phyloP scores from a whole-genome alignment of 1,140 invertebrate species.

The Drosophila hydei region DNA sequence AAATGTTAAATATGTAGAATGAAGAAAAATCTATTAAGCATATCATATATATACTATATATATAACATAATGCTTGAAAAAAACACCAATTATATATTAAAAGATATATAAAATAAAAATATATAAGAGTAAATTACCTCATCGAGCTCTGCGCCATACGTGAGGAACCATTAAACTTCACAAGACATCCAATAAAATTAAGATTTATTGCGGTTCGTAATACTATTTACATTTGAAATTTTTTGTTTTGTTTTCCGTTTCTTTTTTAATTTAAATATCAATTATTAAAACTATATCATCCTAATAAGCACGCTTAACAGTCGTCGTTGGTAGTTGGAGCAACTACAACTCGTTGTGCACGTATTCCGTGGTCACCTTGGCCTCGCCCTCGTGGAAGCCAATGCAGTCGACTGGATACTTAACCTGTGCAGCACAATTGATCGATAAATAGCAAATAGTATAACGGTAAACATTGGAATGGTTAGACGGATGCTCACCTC shows the following conservation, averaged over 20 bases:
- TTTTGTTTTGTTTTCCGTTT: neutral
- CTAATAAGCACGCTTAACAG: constrained; percentile 53
- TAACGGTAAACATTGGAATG: neutral
- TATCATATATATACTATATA: no score
- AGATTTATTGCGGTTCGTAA: constrained; percentile 76
- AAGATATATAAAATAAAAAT: no score
- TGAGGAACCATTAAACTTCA: no score
- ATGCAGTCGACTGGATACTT: constrained; percentile 90
- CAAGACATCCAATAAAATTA: constrained; percentile 52
- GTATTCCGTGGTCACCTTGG: constrained; percentile 91
- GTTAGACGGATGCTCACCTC: constrained; percentile 77
- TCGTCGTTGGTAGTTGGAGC: neutral
- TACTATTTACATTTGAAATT: constrained; percentile 75
- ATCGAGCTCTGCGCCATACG: no score
- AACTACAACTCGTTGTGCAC: constrained; percentile 89
- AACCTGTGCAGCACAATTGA: constrained; percentile 84
- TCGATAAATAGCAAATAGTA: constrained; percentile 40
- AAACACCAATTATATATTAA: no score
- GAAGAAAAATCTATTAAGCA: no score
- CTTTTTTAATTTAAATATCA: constrained; percentile 35
- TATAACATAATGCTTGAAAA: no score
- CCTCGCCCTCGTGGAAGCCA: constrained; percentile 91
- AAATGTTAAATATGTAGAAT: no score
- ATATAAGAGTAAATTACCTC: no score
- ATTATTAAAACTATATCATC: constrained; percentile 69